Percentiles rank a stretch among this genome's conserved stretches.
Conservation (phyloP, 2,113 vertebrate species). For the Leptocoma aspasia region DNA sequence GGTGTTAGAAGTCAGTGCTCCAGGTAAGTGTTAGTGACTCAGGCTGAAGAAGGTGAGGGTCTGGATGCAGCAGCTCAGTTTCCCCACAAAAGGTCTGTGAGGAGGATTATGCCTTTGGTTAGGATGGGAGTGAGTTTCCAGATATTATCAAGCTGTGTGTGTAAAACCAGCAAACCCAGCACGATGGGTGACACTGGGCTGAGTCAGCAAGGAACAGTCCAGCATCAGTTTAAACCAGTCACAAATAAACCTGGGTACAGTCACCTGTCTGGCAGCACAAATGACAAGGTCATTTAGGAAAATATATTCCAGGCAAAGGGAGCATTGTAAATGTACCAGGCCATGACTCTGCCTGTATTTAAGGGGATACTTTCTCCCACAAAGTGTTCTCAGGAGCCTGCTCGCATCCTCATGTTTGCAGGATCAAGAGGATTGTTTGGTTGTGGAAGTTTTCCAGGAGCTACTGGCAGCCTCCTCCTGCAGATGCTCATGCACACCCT, state of each 20-base stretch:
- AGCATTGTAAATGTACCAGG: neutral
- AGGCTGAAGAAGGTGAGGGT: neutral
- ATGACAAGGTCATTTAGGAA: neutral
- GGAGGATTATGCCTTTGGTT: neutral
- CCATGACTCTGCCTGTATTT: neutral
- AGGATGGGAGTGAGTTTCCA: neutral
- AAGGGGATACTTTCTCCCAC: neutral
- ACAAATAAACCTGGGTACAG: neutral
- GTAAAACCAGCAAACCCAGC: neutral
- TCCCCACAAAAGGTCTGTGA: neutral
- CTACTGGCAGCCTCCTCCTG: neutral
- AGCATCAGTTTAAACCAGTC: neutral
- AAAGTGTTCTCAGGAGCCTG: neutral
- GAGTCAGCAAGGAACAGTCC: neutral
- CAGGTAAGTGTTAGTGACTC: neutral
- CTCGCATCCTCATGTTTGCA: rapidly evolving
- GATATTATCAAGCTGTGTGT: neutral
- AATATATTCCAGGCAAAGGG: neutral
- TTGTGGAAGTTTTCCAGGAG: neutral
- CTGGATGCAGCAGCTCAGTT: neutral
- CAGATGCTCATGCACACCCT: rapidly evolving
- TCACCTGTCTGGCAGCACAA: neutral
- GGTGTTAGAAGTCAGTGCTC: neutral
- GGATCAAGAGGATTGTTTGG: neutral
- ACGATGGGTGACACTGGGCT: rapidly evolving